Evolutionary conservation across 2,888 invertebrate genomes (phyloP), one percentile per base, ranked within the genome.

Genomic region (Hedychridium roseum): DNA sequence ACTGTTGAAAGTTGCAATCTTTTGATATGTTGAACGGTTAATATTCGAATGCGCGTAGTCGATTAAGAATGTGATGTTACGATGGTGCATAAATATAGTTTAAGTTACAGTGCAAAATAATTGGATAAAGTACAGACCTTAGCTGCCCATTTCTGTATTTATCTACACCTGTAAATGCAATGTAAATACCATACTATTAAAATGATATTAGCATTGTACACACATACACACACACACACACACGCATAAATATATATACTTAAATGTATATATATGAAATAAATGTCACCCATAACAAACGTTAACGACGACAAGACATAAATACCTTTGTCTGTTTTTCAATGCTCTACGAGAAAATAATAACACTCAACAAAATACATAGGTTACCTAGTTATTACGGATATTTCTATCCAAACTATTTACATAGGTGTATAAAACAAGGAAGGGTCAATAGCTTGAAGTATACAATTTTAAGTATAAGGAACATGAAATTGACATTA

Each of bases 141-240:
- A 73, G 70, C 64, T 72, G 61, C 72, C 64, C 68, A 75, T 76
- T 76, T 71, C 73, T 77, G 68, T 63, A 58, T 70, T 61, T 67
- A 64, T 60, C 59, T 64, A 54, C 49, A 61, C 34, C 39, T 75
- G 74, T 77, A 76, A 69, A 76, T 75, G 72, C 67, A 53, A 60
- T 78, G 77, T 77, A 77, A 70, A 76, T 78, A 77, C 54, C 50
- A 54, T 68, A 63, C 57, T 55, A 58, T 66, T 70, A 61, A 53
- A 55, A 66, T 68, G 62, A 62, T 49, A 54, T 57, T 66, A 70
- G 57, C 68, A 56, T 66, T 73, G 63, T 75, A 75, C 61, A 71
- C 66, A 59, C 46, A 60, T 56, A n/a, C n/a, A n/a, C n/a, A n/a
- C n/a, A n/a, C n/a, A n/a, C n/a, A n/a, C n/a, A n/a, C n/a, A n/a